These are phyloP conservation scores for Malthinus seriepunctatus DNA, from an alignment of 2,888 invertebrate species.

Conservation along the genomic window DNA sequence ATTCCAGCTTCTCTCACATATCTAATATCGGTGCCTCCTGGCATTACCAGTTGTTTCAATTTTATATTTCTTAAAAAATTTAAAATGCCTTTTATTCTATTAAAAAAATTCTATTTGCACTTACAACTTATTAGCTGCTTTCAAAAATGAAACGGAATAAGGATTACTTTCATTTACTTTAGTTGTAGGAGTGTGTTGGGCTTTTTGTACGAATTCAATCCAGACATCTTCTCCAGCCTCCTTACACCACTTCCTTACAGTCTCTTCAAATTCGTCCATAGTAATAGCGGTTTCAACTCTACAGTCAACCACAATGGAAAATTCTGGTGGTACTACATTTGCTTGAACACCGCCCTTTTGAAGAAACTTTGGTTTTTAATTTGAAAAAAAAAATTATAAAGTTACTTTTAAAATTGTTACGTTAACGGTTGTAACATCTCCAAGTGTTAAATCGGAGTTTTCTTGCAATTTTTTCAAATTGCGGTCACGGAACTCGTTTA, in stretches of 20 bases:
- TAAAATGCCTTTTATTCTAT: too few species aligned
- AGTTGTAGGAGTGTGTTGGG: constrained; percentile 56
- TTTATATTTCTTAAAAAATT: not conserved
- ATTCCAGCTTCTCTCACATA: constrained; percentile 77
- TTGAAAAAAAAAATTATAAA: not conserved
- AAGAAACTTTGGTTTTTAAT: too few species aligned
- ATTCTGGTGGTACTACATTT: constrained; percentile 86
- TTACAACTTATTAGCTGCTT: constrained; percentile 53
- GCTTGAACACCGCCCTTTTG: constrained; percentile 82
- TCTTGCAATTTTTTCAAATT: constrained; percentile 69
- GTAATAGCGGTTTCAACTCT: constrained; percentile 69
- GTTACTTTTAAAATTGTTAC: constrained; percentile 73
- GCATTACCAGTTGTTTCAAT: constrained; percentile 63
- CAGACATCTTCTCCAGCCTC: constrained; percentile 64
- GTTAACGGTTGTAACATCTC: constrained; percentile 87
- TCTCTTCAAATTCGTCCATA: constrained; percentile 62
- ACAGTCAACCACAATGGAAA: constrained; percentile 75
- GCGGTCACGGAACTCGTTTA: constrained; percentile 69
- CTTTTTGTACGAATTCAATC: constrained; percentile 59
- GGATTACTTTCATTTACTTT: constrained; percentile 58
- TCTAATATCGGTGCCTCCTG: constrained; percentile 89
- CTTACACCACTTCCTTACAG: constrained; percentile 52
- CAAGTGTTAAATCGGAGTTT: constrained; percentile 69
- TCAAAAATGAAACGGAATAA: constrained; percentile 65
- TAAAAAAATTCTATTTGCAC: constrained; percentile 34